Conservation (phyloP, 2,797 vertebrate species). For the Halcyon leucocephala region DNA sequence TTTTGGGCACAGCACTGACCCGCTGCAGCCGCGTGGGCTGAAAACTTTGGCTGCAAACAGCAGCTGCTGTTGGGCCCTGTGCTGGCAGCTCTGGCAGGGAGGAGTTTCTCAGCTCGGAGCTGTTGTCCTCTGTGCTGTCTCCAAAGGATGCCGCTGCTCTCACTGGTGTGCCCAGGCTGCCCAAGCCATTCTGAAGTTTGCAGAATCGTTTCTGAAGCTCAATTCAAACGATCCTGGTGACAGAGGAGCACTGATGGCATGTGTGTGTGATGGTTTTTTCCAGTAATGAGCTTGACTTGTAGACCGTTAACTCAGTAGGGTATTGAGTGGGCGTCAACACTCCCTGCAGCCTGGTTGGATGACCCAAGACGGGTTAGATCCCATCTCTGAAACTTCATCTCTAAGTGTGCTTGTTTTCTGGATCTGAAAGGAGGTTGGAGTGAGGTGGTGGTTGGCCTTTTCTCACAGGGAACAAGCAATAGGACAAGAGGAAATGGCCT, state of each 20-base stretch:
- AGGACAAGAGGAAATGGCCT: too few relatives aligned
- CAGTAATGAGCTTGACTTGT: background rate
- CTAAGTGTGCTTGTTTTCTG: fast-evolving
- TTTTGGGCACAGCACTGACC: background rate
- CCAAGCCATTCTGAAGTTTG: background rate
- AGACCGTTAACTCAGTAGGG: background rate
- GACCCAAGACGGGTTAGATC: background rate
- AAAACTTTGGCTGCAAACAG: background rate
- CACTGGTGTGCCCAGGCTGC: background rate
- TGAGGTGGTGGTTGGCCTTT: background rate
- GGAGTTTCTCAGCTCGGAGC: background rate
- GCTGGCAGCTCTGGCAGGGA: background rate
- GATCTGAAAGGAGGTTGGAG: background rate
- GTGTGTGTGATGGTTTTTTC: background rate
- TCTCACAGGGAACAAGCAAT: background rate
- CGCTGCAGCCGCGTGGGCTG: background rate
- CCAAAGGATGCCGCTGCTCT: background rate
- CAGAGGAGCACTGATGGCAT: background rate
- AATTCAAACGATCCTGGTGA: background rate
- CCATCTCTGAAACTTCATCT: background rate
- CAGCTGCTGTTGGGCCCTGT: background rate
- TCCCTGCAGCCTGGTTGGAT: background rate
- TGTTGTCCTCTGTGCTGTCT: fast-evolving
- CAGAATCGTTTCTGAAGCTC: background rate
- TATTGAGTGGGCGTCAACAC: background rate